Conservation (phyloP, 2,113 vertebrate genomes). For the Poecilia latipinna region DNA sequence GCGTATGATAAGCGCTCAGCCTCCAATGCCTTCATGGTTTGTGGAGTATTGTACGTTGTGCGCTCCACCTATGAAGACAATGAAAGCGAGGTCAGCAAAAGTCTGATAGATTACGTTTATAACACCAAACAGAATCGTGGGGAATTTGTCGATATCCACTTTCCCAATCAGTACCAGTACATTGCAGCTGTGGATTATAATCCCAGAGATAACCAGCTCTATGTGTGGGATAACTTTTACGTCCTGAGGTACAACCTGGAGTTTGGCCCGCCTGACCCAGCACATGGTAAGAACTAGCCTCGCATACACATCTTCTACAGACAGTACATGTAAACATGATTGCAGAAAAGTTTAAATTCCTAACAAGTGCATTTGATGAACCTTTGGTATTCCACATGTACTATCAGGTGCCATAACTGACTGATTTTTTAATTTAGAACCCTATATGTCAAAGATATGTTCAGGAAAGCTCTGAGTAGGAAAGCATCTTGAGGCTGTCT, state of each 20-base stretch:
- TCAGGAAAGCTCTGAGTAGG: constrained; percentile 66
- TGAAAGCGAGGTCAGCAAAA: constrained; percentile 96
- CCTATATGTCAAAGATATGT: constrained; percentile 76
- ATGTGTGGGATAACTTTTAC: constrained; percentile 99
- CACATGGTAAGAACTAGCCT: constrained; percentile 87
- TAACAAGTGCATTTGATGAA: constrained; percentile 52
- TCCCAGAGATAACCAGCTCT: constrained; percentile 97
- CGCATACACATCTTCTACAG: constrained; percentile 19
- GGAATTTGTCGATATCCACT: constrained; percentile 93
- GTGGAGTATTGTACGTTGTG: constrained; percentile 96
- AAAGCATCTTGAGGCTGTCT: constrained; percentile 49
- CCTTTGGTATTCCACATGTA: constrained; percentile 55
- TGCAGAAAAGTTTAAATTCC: constrained; percentile 41
- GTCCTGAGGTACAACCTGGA: constrained; percentile 96
- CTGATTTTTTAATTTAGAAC: constrained; percentile 81
- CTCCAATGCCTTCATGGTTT: constrained; percentile 98
- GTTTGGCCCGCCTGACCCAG: constrained; percentile 95
- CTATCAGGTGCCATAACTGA: constrained; percentile 69
- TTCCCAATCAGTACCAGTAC: constrained; percentile 99
- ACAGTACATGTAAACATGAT: constrained; percentile 43
- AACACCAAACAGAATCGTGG: constrained; percentile 93
- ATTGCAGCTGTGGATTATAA: constrained; percentile 99
- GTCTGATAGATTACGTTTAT: constrained; percentile 94
- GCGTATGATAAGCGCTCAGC: constrained; percentile 96
- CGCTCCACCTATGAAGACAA: constrained; percentile 98